These are phyloP conservation scores for Drosophila ohnishii DNA, from an alignment of 1,140 invertebrate species.

Conservation along the genomic window DNA sequence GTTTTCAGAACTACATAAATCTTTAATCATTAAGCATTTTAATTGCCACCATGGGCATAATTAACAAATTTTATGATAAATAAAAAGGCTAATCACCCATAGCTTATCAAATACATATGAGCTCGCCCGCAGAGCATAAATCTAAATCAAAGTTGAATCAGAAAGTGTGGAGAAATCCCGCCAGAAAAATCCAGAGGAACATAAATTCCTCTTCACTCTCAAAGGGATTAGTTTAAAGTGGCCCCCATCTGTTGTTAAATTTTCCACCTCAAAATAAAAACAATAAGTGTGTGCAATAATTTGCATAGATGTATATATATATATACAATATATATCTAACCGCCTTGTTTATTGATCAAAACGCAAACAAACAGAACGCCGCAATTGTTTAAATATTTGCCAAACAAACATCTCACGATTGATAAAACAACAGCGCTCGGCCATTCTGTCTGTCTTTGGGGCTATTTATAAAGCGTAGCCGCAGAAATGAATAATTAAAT, in stretches of 20 bases:
- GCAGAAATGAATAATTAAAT: constrained; percentile 56
- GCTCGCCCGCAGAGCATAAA: background rate
- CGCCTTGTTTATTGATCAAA: constrained; percentile 53
- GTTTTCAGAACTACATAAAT: background rate
- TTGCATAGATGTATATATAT: constrained; percentile 33
- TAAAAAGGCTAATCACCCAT: background rate
- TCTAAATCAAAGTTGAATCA: background rate
- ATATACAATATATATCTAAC: background rate
- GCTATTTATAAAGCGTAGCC: constrained; percentile 38
- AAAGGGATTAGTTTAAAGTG: constrained; percentile 1
- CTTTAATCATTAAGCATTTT: background rate
- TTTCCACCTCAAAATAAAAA: constrained; percentile 10
- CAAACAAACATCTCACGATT: constrained; percentile 47
- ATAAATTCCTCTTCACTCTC: constrained; percentile 2
- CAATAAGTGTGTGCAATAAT: constrained; percentile 41
- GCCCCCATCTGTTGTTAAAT: constrained; percentile 1
- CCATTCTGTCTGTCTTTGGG: constrained; percentile 17
- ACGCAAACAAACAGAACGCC: constrained; percentile 37
- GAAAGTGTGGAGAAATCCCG: background rate
- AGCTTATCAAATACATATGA: background rate
- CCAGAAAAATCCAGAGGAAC: background rate
- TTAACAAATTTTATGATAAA: constrained; percentile 4
- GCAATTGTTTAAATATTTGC: constrained; percentile 59
- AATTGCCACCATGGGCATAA: constrained; percentile 2
- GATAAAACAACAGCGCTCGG: constrained; percentile 49